Evolutionary conservation across 2,888 invertebrate species (phyloP), one percentile per base, ranked within the genome.

Genomic region (Cartodere bifasciata): DNA sequence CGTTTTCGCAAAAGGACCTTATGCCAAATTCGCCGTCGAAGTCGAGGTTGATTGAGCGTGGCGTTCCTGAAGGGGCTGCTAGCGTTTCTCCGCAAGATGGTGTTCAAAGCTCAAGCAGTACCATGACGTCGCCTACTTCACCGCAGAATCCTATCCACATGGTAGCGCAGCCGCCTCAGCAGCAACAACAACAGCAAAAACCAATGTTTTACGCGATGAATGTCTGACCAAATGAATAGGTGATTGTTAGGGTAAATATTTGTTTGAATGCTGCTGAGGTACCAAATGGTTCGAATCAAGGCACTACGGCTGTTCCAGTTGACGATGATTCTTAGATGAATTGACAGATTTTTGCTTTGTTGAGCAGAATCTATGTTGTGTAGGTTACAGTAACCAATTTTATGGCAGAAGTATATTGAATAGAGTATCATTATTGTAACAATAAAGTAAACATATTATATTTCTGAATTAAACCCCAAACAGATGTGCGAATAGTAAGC

Each of bases 121-220:
- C 51, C 40, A 48, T 49, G 33, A 50, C 53, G 29, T 50, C 47
- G 17, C 47, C 59, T 50, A 58, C 64, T 28, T 63, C 65, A 3
- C 62, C 64, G 13, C 68, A 68, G 37, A 64, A 67, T 12, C 66
- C 68, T 1, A n/a, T n/a, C n/a, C n/a, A n/a, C n/a, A n/a, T n/a
- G n/a, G n/a, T n/a, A n/a, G n/a, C n/a, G n/a, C n/a, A n/a, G n/a
- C n/a, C n/a, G n/a, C n/a, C n/a, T n/a, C n/a, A n/a, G n/a, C 65
- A 64, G 34, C 62, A 62, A 55, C 57, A 32, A 53, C 59, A 46
- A 54, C 56, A 47, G 48, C 59, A 39, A 28, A 62, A 62, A 41
- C 74, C 78, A 21, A 66, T 84, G 17, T 84, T 81, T 55, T 85
- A 85, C 53, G 82, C 84, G 24, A 84, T 85, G 85, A 85, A 85